Base-by-base conservation (phyloP, 1,140 invertebrate genomes). In the Nasonia longicornis region DNA sequence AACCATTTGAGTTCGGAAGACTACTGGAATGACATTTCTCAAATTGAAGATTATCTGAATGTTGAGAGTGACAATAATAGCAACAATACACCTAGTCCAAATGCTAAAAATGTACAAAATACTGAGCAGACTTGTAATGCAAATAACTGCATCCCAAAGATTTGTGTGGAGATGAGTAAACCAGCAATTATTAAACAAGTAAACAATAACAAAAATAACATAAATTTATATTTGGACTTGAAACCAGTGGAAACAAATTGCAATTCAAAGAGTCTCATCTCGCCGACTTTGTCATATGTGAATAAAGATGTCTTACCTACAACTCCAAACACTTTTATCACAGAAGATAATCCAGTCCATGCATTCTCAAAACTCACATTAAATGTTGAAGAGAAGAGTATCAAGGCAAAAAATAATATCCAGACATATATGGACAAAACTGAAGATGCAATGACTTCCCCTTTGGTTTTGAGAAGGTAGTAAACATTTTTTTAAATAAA, bases 1-100 rank as follows among this genome's bases (percentile, higher is more conserved):
- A 38, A 42, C 42, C 66, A 84, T 78, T 64, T 85, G 8, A 81
- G 79, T 35, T 80, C 75, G 8, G 87, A 88, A 75, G 76, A 88
- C 22, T 89, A 87, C 84, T 90, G 89, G 89, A 86, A 87, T 42
- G 87, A 88, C 82, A 72, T 70, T 38, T 84, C 86, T 0, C 85
- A 88, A 67, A 88, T 90, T 67, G 66, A 84, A 81, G 66, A 79
- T 70, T 75, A 74, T n/a, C 45, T 85, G 3, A 67, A 79, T 4
- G 42, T 79, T 10, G 70, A 85, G 52, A 2, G 12, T 12, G 22
- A 63, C 12, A 74, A 52, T 77, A 70, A 6, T 31, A 16, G 48
- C 16, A 58, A 52, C 12, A 58, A 7, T 58, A 16, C 6, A 7
- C 52, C 20, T 58, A 71, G 35, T 14, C 38, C 71, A 14, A 66